Evolutionary conservation across 2,888 invertebrate genomes (phyloP).

Genomic region (Drosophila engyochracea): DNA sequence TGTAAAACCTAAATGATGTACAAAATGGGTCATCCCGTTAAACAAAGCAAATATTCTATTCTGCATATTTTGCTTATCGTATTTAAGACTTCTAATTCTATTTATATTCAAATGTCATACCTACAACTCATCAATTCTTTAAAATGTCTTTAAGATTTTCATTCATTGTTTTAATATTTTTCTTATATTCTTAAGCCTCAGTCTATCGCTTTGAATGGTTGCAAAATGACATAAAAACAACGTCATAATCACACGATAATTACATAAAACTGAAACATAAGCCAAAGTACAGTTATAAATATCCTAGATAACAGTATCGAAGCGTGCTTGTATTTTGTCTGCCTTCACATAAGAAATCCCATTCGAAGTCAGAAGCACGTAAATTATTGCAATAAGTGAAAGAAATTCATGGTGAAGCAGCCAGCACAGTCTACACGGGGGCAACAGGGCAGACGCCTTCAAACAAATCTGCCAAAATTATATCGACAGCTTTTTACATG

Average conservation of each 20-base stretch:
- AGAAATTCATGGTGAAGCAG: conserved; percentile 29
- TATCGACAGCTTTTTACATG: conserved; percentile 50
- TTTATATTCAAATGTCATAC: not conserved
- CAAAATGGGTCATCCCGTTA: not conserved
- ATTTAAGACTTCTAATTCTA: not conserved
- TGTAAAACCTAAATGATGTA: not conserved
- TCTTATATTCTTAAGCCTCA: not conserved
- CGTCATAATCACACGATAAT: not conserved
- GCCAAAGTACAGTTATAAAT: conserved; percentile 7
- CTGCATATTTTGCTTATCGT: not conserved
- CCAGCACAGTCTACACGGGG: not conserved
- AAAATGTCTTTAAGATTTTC: not conserved
- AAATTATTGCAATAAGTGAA: conserved; percentile 37
- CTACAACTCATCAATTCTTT: not conserved
- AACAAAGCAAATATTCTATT: not conserved
- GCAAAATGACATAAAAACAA: not conserved
- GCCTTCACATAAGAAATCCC: not conserved
- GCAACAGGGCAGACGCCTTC: conserved; percentile 16
- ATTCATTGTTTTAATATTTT: not conserved
- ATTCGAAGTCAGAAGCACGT: conserved; percentile 4
- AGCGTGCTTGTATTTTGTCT: not conserved
- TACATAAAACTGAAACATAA: not conserved
- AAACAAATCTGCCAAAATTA: conserved; percentile 56
- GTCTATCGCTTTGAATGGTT: not conserved
- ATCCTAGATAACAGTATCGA: not conserved